Evolutionary conservation across 2,113 vertebrate genomes (phyloP).

Genomic region (Heterotis niloticus): DNA sequence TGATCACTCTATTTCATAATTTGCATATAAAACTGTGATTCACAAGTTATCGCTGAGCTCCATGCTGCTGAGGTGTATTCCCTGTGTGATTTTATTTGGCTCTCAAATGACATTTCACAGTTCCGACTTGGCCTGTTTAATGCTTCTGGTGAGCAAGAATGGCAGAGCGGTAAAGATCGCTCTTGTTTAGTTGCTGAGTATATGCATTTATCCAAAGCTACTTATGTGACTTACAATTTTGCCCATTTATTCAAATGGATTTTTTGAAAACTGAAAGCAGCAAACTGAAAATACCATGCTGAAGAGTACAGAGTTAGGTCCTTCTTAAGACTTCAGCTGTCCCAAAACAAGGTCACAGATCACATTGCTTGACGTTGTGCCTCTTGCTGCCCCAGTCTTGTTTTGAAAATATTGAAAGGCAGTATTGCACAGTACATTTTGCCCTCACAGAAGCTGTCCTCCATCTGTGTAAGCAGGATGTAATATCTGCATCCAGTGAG

Average conservation of each 20-base stretch:
- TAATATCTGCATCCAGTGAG: neutral
- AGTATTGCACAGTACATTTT: neutral
- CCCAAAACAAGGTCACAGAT: neutral
- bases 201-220: too few relatives aligned
- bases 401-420: neutral
- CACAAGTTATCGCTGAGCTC: slow-evolving; percentile 37
- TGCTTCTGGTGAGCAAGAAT: too few relatives aligned
- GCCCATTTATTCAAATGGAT: too few relatives aligned
- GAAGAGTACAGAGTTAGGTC: neutral
- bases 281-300: too few relatives aligned
- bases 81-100: slow-evolving; percentile 44
- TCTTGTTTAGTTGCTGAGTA: too few relatives aligned
- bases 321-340: too few relatives aligned
- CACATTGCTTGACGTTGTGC: neutral
- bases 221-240: too few relatives aligned
- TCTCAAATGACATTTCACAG: slow-evolving; percentile 53
- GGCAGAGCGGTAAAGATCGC: too few relatives aligned
- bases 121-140: slow-evolving; percentile 36
- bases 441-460: neutral
- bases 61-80: slow-evolving; percentile 51
- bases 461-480: slow-evolving; percentile 9
- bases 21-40: slow-evolving; percentile 36
- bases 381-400: neutral
- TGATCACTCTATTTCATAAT: neutral
- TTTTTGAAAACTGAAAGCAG: too few relatives aligned